Base-by-base conservation (phyloP, 2,113 vertebrate species). In the Riparia riparia region DNA sequence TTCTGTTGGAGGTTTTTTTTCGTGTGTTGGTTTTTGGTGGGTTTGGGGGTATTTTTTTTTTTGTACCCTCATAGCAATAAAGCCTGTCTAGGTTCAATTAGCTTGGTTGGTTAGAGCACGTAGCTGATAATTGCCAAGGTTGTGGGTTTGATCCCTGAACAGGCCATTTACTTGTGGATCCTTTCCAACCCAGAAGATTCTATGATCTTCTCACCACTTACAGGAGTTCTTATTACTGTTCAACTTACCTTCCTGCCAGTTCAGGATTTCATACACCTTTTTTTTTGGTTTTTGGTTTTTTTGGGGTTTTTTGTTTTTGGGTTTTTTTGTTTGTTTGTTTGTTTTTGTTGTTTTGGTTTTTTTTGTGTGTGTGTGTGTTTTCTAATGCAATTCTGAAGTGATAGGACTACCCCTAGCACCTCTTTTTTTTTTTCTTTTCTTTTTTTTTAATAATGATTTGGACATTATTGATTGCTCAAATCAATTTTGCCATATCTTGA, bases 51-150 rank as follows among this genome's bases (percentile, higher is more conserved):
- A n/a, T n/a, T 39, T 14, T 6, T 12, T 61, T 61, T 31, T 86
- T 78, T 21, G 7, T n/a, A 37, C 69, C 26, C 7, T 42, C 32
- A 42, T 65, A 11, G 41, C 26, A 37, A 49, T 56, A 61, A 68
- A 60, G 29, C 31, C 50, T 83, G 64, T 66, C 45, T 63, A 50
- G 47, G 17, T 83, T 34, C 34, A 16, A 76, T 66, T 58, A 25
- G 10, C 19, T 41, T 0, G 0, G 8, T 19, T 66, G 60, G 8
- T 49, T 57, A 20, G 25, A 57, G 16, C 44, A 34, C 1, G 0
- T 42, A 25, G 4, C 19, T 42, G 42, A 57, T 49, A 65, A 41
- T 57, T 57, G 15, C 60, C 18, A 29, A 41, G 29, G 29, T 42
- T 58, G 34, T 58, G 12, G 8, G 10, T 66, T 66, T 76, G 34